Evolutionary conservation across 2,888 invertebrate genomes (phyloP), one percentile per base, ranked within the genome.

Genomic region (Drosophila greeni): DNA sequence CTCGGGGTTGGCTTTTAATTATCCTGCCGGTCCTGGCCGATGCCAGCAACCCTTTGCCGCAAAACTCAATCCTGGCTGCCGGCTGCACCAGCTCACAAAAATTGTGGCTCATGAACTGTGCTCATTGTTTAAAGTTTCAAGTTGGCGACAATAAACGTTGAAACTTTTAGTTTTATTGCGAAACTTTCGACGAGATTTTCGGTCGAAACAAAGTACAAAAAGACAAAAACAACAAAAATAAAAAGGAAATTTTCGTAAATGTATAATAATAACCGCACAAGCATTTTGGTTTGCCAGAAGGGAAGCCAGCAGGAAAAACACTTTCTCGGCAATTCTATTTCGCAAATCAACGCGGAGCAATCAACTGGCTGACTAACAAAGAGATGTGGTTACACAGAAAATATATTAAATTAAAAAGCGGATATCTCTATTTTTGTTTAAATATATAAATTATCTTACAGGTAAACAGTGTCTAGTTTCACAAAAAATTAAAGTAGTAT

Each of bases 61-160:
- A 49, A 59, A 53, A 51, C 37, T 34, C 37, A 36, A 57, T 26
- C 49, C 37, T 16, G 36, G 33, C 29, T 29, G 49, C 49, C 60
- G 23, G 29, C 18, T 20, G 29, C 23, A 36, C 16, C 62, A 8
- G 23, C 20, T 49, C 42, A 47, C 65, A 49, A 71, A 73, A 74
- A 79, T 69, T 79, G 75, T 77, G 64, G 74, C 82, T 79, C 79
- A 82, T 79, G 82, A 79, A 79, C 79, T 82, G 82, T 58, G 80
- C 70, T 77, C 79, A 80, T 80, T 80, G 79, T 80, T 80, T 80
- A 77, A 80, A 80, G 75, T 80, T 80, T 80, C 79, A 80, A 80
- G 79, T 80, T 80, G 79, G 79, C 82, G 82, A 80, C 79, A 80
- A 80, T 80, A 80, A 80, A 80, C 82, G 79, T 80, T 80, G 68